phyloP scores from a whole-genome alignment of 2,888 invertebrate species.

The Tubulanus polymorphus region DNA sequence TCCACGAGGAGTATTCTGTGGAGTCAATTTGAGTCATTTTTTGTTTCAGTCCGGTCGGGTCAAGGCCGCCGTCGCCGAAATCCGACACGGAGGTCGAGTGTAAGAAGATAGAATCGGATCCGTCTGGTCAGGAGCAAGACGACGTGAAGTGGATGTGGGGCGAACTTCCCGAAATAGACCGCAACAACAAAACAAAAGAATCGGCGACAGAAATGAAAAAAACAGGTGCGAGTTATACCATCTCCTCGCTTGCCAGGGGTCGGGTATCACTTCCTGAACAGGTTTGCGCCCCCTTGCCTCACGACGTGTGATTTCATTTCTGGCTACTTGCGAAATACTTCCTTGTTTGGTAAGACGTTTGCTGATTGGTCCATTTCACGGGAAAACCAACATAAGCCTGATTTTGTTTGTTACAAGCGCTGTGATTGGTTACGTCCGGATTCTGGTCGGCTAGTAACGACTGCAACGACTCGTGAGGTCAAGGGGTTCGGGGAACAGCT shows the following conservation, averaged over 20 bases:
- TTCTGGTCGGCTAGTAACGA: no score
- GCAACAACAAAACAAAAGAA: no score
- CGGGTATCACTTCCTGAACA: no score
- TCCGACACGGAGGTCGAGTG: slow-evolving; percentile 91
- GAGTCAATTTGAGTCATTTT: not conserved
- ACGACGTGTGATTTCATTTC: not conserved
- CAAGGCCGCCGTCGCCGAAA: slow-evolving; percentile 79
- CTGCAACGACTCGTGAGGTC: no score
- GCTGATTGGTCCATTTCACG: no score
- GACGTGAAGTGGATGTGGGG: slow-evolving; percentile 53
- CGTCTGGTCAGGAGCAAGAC: slow-evolving; percentile 69
- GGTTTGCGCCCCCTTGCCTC: not conserved
- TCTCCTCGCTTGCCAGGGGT: not conserved
- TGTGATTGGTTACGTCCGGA: no score
- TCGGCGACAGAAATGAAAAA: not conserved
- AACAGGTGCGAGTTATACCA: not conserved
- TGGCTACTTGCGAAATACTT: no score
- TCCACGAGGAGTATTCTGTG: no score
- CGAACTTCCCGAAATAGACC: slow-evolving; percentile 38
- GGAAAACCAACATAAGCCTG: not conserved
- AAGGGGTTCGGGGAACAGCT: no score
- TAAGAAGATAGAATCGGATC: slow-evolving; percentile 64
- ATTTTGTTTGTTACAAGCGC: no score
- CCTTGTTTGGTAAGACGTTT: no score
- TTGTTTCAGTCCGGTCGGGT: slow-evolving; percentile 54